A percentile compares a stretch with the other conserved stretches of the same genome.
Conservation (phyloP, 2,113 vertebrate genomes). For the Macquaria ambigua region DNA sequence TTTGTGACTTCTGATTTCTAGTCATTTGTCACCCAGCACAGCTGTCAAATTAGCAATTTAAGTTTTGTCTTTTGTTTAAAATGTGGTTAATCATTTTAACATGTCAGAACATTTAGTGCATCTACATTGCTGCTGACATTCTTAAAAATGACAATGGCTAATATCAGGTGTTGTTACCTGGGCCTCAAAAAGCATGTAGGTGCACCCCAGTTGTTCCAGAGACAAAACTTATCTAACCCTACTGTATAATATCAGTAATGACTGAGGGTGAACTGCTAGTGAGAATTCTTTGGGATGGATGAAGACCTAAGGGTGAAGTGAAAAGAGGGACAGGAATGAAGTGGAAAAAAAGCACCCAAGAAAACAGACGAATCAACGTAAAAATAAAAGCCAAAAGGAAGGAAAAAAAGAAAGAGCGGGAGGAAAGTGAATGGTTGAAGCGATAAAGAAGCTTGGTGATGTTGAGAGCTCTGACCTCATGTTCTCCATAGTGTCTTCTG, state of each 20-base stretch:
- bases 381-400: conserved; percentile 45
- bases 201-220: neutral
- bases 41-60: neutral
- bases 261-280: conserved; percentile 21
- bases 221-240: conserved; percentile 7
- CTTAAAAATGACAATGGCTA: neutral
- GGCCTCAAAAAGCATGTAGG: conserved; percentile 21
- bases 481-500: conserved; percentile 97
- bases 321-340: conserved; percentile 54
- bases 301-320: conserved; percentile 35
- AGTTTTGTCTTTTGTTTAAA: conserved; percentile 1
- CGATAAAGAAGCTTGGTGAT: conserved; percentile 15
- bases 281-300: conserved; percentile 20
- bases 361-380: conserved; percentile 57
- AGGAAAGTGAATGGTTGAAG: conserved; percentile 50
- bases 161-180: conserved; percentile 5
- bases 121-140: neutral
- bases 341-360: conserved; percentile 45
- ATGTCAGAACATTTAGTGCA: neutral
- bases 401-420: conserved; percentile 23
- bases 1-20: conserved; percentile 8
- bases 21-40: neutral
- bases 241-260: conserved; percentile 22
- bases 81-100: neutral
- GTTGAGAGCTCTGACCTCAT: conserved; percentile 89